Evolutionary conservation across 2,797 vertebrate species (phyloP).

Genomic region (Neomorphus geoffroyi): DNA sequence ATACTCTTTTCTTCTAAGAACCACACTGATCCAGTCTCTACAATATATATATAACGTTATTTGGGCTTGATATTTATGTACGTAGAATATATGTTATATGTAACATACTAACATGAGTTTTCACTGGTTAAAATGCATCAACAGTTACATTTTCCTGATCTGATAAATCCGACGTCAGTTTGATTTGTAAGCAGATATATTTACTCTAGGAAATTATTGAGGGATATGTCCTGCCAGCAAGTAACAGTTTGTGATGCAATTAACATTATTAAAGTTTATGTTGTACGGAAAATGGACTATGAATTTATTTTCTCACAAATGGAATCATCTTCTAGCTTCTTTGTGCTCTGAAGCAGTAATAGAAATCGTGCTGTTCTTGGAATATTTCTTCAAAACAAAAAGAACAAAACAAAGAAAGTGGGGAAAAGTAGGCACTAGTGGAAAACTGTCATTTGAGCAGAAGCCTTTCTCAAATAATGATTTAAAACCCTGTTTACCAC

Average conservation of each 20-base stretch:
- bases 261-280: neutral
- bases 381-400: neutral
- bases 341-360: neutral
- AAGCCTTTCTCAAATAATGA: conserved; percentile 40
- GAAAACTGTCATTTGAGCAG: conserved; percentile 29
- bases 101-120: neutral
- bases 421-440: neutral
- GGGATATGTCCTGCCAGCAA: neutral
- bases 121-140: neutral
- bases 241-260: neutral
- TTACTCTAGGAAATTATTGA: neutral
- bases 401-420: neutral
- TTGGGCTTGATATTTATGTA: neutral
- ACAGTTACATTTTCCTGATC: neutral
- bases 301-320: neutral
- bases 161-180: neutral
- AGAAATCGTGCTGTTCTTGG: neutral
- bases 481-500: conserved; percentile 60
- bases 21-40: neutral
- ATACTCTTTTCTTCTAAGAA: neutral
- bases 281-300: neutral
- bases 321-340: neutral
- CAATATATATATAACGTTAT: rapidly evolving
- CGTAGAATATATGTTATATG: neutral
- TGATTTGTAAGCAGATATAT: neutral